These are phyloP conservation scores for Poeciliopsis paucimaculata DNA, from an alignment of 2,797 vertebrate genomes.

Conservation along the genomic window DNA sequence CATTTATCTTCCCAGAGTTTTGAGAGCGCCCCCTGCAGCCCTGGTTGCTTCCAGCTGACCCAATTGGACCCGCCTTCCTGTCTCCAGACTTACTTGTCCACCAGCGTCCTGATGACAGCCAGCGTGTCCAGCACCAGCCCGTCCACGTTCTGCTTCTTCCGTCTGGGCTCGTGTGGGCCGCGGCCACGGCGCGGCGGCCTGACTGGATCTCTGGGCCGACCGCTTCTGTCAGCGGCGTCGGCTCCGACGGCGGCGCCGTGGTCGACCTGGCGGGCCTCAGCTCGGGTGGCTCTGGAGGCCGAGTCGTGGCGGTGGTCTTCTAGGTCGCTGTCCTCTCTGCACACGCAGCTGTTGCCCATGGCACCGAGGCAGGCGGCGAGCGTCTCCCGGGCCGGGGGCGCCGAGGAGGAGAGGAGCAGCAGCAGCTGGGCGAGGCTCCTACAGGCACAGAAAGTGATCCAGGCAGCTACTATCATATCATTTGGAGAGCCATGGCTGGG, in stretches of 20 bases:
- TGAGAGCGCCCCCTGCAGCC: too few species aligned
- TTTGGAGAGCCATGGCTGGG: conserved; percentile 84
- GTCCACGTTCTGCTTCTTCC: conserved; percentile 98
- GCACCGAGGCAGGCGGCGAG: conserved; percentile 74
- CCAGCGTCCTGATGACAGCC: conserved; percentile 96
- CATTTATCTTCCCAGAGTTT: too few species aligned
- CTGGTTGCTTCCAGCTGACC: too few species aligned
- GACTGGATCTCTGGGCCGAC: conserved; percentile 91
- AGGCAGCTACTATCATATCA: conserved; percentile 99
- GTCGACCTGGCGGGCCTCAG: conserved; percentile 83
- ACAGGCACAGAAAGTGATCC: conserved; percentile 96
- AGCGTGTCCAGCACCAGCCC: conserved; percentile 96
- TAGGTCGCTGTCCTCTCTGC: conserved; percentile 93
- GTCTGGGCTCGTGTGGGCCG: conserved; percentile 94
- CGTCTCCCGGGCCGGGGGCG: conserved; percentile 79
- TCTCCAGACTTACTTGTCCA: conserved; percentile 93
- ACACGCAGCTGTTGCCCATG: conserved; percentile 99
- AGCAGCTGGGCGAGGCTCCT: conserved; percentile 94
- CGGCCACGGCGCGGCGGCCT: conserved; percentile 93
- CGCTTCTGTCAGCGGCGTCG: conserved; percentile 84
- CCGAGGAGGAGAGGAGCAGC: conserved; percentile 83
- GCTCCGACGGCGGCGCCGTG: conserved; percentile 57
- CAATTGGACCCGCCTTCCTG: too few species aligned
- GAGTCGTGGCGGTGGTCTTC: conserved; percentile 86
- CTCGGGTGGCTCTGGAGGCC: conserved; percentile 67